Evolutionary conservation across 1,140 invertebrate genomes (phyloP).

Genomic region (Drosophila serrata): DNA sequence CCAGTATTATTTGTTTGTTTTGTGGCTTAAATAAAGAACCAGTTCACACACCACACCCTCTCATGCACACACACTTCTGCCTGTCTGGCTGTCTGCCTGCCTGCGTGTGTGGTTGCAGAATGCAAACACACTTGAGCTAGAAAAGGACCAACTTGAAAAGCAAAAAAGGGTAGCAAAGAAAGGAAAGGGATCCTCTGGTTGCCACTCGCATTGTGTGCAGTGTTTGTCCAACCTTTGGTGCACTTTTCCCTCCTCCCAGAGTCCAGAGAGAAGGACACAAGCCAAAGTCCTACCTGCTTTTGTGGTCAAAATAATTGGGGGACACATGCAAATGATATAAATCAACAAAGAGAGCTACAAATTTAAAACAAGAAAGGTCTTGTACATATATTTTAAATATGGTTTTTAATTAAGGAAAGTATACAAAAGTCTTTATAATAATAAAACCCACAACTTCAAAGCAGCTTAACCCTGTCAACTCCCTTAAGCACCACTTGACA

Average conservation of each 20-base stretch:
- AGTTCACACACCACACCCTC: slow-evolving; percentile 39
- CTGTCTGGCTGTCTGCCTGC: slow-evolving; percentile 12
- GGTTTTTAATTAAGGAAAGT: slow-evolving; percentile 11
- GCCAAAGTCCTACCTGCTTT: slow-evolving; percentile 16
- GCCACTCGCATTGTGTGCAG: slow-evolving; percentile 39
- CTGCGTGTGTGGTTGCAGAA: slow-evolving; percentile 70
- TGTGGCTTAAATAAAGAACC: slow-evolving; percentile 61
- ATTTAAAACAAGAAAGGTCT: neutral
- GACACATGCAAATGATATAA: slow-evolving; percentile 45
- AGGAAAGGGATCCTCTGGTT: slow-evolving; percentile 9
- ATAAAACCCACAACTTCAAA: neutral
- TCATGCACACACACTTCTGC: slow-evolving; percentile 17
- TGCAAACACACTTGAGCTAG: slow-evolving; percentile 80
- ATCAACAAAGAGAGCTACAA: slow-evolving; percentile 11
- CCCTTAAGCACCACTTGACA: neutral
- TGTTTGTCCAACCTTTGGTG: slow-evolving; percentile 32
- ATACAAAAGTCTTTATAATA: neutral
- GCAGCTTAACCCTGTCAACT: neutral
- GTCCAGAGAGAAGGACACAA: too few relatives aligned
- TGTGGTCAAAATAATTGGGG: slow-evolving; percentile 50
- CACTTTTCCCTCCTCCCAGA: neutral
- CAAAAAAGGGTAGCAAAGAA: slow-evolving; percentile 37
- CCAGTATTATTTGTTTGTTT: slow-evolving; percentile 54
- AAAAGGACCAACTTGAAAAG: slow-evolving; percentile 64
- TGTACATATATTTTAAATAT: slow-evolving; percentile 1